phyloP scores from a whole-genome alignment of 2,888 invertebrate species.

The Rhingia campestris region DNA sequence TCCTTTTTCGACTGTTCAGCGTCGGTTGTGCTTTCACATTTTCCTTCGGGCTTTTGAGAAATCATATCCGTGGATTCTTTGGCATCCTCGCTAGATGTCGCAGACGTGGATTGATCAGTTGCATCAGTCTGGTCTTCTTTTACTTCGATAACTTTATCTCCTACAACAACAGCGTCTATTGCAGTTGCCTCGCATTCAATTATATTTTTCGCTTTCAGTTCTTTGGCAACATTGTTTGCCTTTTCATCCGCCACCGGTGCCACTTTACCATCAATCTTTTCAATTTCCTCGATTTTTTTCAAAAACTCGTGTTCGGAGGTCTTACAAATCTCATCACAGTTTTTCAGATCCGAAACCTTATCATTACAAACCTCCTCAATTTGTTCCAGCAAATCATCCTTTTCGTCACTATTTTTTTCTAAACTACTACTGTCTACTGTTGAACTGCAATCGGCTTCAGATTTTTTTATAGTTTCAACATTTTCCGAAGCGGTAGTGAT shows the following conservation, averaged over 20 bases:
- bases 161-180: constrained; percentile 52
- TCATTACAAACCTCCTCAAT: constrained; percentile 74
- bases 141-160: constrained; percentile 43
- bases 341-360: constrained; percentile 23
- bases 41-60: not conserved
- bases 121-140: constrained; percentile 6
- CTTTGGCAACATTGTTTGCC: constrained; percentile 13
- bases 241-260: constrained; percentile 4
- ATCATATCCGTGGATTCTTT: not conserved
- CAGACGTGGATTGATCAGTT: constrained; percentile 4
- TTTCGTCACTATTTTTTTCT: constrained; percentile 31
- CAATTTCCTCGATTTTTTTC: constrained; percentile 72
- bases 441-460: constrained; percentile 59
- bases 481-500: constrained; percentile 9
- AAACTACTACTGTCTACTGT: constrained; percentile 21
- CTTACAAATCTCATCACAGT: constrained; percentile 62
- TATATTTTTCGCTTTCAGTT: constrained; percentile 37
- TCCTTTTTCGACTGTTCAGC: constrained; percentile 21
- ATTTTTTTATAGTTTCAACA: constrained; percentile 25
- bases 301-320: constrained; percentile 73
- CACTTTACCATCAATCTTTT: constrained; percentile 16
- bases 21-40: not conserved
- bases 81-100: constrained; percentile 30
- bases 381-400: constrained; percentile 72
- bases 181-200: constrained; percentile 45